phyloP scores from a whole-genome alignment of 2,888 invertebrate species.

The Coenonympha arcania region DNA sequence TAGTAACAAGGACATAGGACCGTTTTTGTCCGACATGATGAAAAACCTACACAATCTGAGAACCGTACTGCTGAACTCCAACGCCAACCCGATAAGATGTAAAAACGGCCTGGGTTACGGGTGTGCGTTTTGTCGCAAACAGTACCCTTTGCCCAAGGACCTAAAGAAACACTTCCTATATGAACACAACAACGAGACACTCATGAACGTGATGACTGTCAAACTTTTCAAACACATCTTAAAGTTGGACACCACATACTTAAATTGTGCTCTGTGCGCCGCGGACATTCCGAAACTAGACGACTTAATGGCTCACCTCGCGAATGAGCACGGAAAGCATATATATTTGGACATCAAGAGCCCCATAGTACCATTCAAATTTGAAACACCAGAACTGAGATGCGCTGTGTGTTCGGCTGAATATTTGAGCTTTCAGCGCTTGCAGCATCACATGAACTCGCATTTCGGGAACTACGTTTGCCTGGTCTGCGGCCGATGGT shows the following conservation, averaged over 20 bases:
- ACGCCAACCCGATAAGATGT: slow-evolving; percentile 44
- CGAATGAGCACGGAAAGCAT: slow-evolving; percentile 32
- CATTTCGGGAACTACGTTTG: slow-evolving; percentile 51
- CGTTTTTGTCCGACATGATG: slow-evolving; percentile 28
- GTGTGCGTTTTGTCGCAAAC: slow-evolving; percentile 41
- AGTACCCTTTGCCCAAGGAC: slow-evolving; percentile 33
- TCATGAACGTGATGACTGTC: too few species aligned
- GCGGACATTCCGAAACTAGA: slow-evolving; percentile 34
- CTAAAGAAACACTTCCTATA: slow-evolving; percentile 45
- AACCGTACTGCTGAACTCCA: slow-evolving; percentile 44
- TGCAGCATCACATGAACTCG: slow-evolving; percentile 53
- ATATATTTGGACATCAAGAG: slow-evolving; percentile 41
- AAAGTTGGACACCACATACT: slow-evolving; percentile 45
- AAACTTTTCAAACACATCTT: slow-evolving; percentile 42
- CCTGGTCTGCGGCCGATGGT: slow-evolving; percentile 41
- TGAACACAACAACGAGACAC: slow-evolving; percentile 37
- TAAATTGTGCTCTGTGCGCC: slow-evolving; percentile 45
- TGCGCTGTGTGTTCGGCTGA: slow-evolving; percentile 42
- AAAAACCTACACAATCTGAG: slow-evolving; percentile 41
- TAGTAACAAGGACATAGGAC: too few species aligned
- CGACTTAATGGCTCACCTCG: slow-evolving; percentile 40
- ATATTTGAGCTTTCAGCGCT: slow-evolving; percentile 43
- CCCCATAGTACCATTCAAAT: slow-evolving; percentile 52
- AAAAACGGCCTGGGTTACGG: slow-evolving; percentile 41
- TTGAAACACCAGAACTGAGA: slow-evolving; percentile 40